Evolutionary conservation across 2,113 vertebrate species (phyloP).

Genomic region (Oreotrochilus melanogaster): DNA sequence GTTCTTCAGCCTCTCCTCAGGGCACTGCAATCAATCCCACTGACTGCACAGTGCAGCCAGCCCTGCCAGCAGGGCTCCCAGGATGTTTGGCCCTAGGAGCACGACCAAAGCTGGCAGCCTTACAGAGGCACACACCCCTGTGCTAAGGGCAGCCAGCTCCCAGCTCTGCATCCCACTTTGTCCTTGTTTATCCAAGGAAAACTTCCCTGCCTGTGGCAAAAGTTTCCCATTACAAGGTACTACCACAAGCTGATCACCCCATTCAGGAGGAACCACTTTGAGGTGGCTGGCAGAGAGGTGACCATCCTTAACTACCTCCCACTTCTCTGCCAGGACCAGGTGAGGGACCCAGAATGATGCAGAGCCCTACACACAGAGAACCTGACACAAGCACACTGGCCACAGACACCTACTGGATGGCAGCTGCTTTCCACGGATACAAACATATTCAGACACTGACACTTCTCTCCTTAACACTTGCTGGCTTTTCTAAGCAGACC

Average conservation of each 20-base stretch:
- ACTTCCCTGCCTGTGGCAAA: neutral
- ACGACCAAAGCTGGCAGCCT: neutral
- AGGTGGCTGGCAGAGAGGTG: neutral
- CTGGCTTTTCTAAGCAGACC: neutral
- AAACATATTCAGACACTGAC: neutral
- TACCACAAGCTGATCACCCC: neutral
- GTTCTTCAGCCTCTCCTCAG: neutral
- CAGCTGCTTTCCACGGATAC: neutral
- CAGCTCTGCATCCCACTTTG: neutral
- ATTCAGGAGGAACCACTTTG: neutral
- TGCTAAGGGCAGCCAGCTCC: accelerated
- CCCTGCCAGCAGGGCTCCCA: neutral
- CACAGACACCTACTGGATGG: neutral
- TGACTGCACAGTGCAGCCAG: accelerated
- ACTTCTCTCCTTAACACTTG: neutral
- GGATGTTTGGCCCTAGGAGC: neutral
- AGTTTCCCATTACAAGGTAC: neutral
- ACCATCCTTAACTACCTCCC: neutral
- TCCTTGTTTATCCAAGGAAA: neutral
- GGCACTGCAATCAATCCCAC: neutral
- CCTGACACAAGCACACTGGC: neutral
- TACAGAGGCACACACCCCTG: accelerated
- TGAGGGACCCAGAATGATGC: neutral
- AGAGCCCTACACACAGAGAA: neutral
- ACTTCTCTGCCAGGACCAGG: neutral